Evolutionary conservation across 2,113 vertebrate genomes (phyloP), one percentile per base, ranked within the genome.

Genomic region (Murina feae): DNA sequence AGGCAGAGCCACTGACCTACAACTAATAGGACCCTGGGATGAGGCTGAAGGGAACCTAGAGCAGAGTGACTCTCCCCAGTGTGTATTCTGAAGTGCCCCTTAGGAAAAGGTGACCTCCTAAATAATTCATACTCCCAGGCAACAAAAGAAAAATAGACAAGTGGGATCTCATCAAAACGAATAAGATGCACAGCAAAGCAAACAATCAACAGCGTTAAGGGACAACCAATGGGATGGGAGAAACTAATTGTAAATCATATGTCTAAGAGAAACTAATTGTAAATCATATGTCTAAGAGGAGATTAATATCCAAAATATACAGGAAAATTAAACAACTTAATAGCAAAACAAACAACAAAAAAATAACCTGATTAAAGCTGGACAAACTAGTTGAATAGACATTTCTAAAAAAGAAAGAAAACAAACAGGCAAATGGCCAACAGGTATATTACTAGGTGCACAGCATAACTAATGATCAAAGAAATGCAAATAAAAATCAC

Each of bases 211-310:
- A 9, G 32, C 30, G 7, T 78, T 78, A 78, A 55, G 72, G 44
- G 32, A 35, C 16, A 86, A 69, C 17, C 23, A 47, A 78, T 16
- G 30, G 12, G 58, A 66, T 17, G 37, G 39, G n/a, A 78, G 32
- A 47, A 85, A 86, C 47, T 68, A 76, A 72, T 32, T 58, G 49
- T 32, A 68, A 55, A 55, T 42, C 11, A 30, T 35, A 28, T 66
- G 76, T 58, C 72, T 86, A 9, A 69, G 7, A 76, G 63, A 47
- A 85, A 86, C 47, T 68, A 76, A 72, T 32, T 58, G 49, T 32
- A 68, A 55, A 55, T 42, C 11, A 30, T 35, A 28, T 66, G 76
- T 58, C 72, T 86, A 9, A 69, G 7, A 76, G 63, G 28, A 91
- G 16, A 16, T 85, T 84, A 76, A 30, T 78, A 58, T 35, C 8